phyloP scores from a whole-genome alignment of 2,797 vertebrate genomes.

The Spatula versicolor region DNA sequence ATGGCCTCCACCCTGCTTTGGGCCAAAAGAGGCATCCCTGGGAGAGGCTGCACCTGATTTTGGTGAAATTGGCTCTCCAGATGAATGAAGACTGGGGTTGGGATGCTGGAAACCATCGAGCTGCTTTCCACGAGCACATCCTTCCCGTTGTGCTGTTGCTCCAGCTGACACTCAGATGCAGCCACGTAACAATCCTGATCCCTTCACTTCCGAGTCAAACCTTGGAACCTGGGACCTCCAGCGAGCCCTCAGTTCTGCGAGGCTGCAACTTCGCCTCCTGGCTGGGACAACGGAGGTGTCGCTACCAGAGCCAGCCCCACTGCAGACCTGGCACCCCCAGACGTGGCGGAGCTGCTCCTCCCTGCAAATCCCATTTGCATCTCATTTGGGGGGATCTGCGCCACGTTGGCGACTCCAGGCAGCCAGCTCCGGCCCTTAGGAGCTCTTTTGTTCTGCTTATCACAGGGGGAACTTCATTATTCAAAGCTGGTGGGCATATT shows the following conservation, averaged over 20 bases:
- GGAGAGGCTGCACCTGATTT: neutral
- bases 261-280: neutral
- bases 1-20: neutral
- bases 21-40: neutral
- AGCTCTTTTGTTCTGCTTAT: slow-evolving; percentile 21
- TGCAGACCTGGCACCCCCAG: neutral
- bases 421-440: neutral
- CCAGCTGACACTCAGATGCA: neutral
- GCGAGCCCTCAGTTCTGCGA: neutral
- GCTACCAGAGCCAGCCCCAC: neutral
- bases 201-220: neutral
- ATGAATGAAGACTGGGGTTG: neutral
- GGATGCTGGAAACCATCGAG: neutral
- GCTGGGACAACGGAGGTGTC: too few relatives aligned
- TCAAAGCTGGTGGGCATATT: slow-evolving; percentile 23
- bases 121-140: neutral
- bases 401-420: neutral
- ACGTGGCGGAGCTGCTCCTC: neutral
- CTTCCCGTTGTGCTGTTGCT: neutral
- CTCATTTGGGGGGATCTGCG: neutral
- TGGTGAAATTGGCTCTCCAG: neutral
- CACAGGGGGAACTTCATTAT: neutral
- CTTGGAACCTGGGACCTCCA: neutral
- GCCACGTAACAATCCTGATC: accelerated
- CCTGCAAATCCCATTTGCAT: neutral